Conservation (phyloP, 2,797 vertebrate genomes). For the Enteromius unitaeniatus region DNA sequence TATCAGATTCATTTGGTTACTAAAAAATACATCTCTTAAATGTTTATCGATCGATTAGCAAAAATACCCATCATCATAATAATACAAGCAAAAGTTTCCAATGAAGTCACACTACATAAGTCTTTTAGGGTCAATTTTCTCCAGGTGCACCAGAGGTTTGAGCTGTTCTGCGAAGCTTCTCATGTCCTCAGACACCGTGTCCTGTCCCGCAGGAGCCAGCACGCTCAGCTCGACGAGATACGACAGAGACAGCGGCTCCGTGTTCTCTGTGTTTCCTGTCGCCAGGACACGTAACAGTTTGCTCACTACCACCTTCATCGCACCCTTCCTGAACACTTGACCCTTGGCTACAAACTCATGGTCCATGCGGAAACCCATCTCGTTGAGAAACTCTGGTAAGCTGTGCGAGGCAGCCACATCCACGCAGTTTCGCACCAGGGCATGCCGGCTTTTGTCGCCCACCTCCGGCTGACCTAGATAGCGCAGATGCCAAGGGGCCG, state of each 20-base stretch:
- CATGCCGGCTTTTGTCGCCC: conserved; percentile 93
- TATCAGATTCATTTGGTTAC: background rate
- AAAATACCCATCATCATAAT: background rate
- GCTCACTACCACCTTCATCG: conserved; percentile 94
- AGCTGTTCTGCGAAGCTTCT: conserved; percentile 96
- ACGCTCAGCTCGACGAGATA: conserved; percentile 94
- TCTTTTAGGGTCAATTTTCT: conserved; percentile 96
- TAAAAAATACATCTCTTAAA: background rate
- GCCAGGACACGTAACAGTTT: conserved; percentile 92
- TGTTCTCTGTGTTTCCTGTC: conserved; percentile 92
- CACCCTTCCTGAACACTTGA: conserved; percentile 93
- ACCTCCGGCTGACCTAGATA: conserved; percentile 96
- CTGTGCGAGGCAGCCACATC: conserved; percentile 94
- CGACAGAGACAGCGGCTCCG: conserved; percentile 91
- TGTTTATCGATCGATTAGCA: background rate
- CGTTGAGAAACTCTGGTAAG: conserved; percentile 92
- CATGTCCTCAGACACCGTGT: conserved; percentile 94
- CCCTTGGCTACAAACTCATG: conserved; percentile 96
- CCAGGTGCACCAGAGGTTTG: conserved; percentile 93
- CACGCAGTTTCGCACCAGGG: conserved; percentile 93
- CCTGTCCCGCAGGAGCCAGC: conserved; percentile 91
- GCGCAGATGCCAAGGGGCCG: conserved; percentile 91
- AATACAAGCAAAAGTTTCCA: background rate
- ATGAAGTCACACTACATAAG: conserved; percentile 63
- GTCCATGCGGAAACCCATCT: conserved; percentile 99